These are phyloP conservation scores for Drosophila prosaltans DNA, from an alignment of 1,140 invertebrate species.

Conservation along the genomic window DNA sequence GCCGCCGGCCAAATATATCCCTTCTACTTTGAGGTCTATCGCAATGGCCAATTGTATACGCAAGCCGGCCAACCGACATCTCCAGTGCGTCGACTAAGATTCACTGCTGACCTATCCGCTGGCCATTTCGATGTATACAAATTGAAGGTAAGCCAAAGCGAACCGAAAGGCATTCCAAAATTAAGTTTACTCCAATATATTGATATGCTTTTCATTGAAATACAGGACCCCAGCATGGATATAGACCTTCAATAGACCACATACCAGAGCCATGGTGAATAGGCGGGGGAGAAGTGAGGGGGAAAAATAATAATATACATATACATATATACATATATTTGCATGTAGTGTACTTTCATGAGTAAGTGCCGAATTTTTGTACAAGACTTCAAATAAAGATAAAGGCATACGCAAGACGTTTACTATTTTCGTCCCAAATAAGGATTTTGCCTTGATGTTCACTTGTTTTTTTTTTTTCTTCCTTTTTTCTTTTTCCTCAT, in stretches of 20 bases:
- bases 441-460: not conserved
- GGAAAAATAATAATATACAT: too few species aligned
- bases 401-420: not conserved
- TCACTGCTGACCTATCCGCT: constrained; percentile 8
- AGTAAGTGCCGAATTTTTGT: not conserved
- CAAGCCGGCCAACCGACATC: not conserved
- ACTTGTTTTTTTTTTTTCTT: not conserved
- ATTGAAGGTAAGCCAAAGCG: constrained; percentile 25
- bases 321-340: not conserved
- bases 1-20: constrained; percentile 17
- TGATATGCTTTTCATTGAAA: not conserved
- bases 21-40: constrained; percentile 24
- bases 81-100: constrained; percentile 9
- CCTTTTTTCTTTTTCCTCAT: not conserved
- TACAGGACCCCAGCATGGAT: not conserved
- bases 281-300: too few species aligned
- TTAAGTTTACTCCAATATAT: too few species aligned
- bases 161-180: too few species aligned
- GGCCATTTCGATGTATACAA: constrained; percentile 27
- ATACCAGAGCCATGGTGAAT: too few species aligned
- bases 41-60: constrained; percentile 11
- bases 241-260: too few species aligned
- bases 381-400: constrained; percentile 4
- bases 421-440: not conserved
- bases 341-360: not conserved